Evolutionary conservation across 2,888 invertebrate species (phyloP), one percentile per base, ranked within the genome.

Genomic region (Chelonus formosanus): DNA sequence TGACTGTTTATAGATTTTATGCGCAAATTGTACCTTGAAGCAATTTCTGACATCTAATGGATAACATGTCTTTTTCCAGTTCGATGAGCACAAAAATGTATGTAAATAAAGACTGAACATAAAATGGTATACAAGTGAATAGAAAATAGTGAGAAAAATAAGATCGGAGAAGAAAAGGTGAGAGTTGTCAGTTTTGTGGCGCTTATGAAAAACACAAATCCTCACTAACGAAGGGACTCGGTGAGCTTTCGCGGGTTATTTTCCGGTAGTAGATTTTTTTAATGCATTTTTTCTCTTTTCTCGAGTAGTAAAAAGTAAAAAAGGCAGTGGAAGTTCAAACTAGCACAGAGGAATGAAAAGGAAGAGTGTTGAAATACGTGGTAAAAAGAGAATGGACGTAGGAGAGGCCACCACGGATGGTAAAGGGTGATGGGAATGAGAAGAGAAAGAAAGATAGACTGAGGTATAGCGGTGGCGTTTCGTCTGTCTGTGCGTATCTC

Each of bases 401-500:
- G 61, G 53, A 40, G 40, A 61, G 64, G 43, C 52, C 52, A 61
- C 54, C 59, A 62, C 50, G 65, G 70, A 72, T 67, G 69, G 69
- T 69, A 70, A 72, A 69, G 71, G 70, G 70, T 70, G 61, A 63
- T 65, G 43, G 54, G 63, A 65, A 64, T 60, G 59, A 52, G 57
- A 53, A 65, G 60, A 56, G 64, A 10, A 58, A 36, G 55, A 62
- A 65, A 47, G 47, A 63, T 47, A 57, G 53, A n/a, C n/a, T 8
- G 47, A 54, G 63, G 59, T 35, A 63, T 64, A 66, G 74, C 64
- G 73, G 72, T 70, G 52, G 68, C 68, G 71, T 72, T 72, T 69
- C 70, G 69, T 70, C 70, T 69, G 66, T 70, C 72, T 71, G 68
- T 72, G 74, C 73, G 76, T 75, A 76, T 77, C 81, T 82, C 82